phyloP scores from a whole-genome alignment of 2,888 invertebrate genomes.

The Eustalomyia histrio region DNA sequence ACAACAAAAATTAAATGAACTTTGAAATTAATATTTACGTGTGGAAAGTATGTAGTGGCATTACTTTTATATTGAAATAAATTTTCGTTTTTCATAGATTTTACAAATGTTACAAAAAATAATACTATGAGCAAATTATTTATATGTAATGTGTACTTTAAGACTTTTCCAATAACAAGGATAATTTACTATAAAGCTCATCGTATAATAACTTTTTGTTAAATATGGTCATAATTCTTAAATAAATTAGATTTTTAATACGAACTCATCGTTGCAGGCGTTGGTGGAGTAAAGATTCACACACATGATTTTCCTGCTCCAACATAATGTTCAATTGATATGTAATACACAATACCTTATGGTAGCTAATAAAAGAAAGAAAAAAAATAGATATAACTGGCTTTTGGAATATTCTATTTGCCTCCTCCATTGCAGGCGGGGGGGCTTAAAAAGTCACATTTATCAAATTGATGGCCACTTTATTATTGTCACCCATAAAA shows the following conservation, averaged over 20 bases:
- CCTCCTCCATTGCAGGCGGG: background rate
- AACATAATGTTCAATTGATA: constrained; percentile 55
- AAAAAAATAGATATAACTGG: constrained; percentile 31
- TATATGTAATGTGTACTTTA: background rate
- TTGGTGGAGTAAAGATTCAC: constrained; percentile 1
- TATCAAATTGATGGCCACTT: constrained; percentile 74
- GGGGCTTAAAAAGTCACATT: constrained; percentile 69
- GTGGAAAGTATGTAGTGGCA: background rate
- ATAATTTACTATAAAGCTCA: constrained; percentile 12
- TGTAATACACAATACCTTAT: constrained; percentile 38
- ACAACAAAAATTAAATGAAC: constrained; percentile 57
- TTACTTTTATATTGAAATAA: constrained; percentile 5
- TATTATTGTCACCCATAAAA: constrained; percentile 58
- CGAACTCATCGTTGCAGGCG: background rate
- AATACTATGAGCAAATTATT: too few relatives aligned
- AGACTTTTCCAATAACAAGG: constrained; percentile 20
- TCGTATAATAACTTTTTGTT: constrained; percentile 24
- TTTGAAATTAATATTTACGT: constrained; percentile 59
- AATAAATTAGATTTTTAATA: constrained; percentile 54
- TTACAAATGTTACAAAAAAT: constrained; percentile 34
- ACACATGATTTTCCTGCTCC: background rate
- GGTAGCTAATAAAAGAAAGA: constrained; percentile 28
- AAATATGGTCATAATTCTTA: constrained; percentile 46
- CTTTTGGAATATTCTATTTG: background rate
- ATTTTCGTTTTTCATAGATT: constrained; percentile 40